Percentiles rank a stretch among this genome's conserved stretches.
Conservation (phyloP, 2,113 vertebrate species). For the Triplophysa rosa region DNA sequence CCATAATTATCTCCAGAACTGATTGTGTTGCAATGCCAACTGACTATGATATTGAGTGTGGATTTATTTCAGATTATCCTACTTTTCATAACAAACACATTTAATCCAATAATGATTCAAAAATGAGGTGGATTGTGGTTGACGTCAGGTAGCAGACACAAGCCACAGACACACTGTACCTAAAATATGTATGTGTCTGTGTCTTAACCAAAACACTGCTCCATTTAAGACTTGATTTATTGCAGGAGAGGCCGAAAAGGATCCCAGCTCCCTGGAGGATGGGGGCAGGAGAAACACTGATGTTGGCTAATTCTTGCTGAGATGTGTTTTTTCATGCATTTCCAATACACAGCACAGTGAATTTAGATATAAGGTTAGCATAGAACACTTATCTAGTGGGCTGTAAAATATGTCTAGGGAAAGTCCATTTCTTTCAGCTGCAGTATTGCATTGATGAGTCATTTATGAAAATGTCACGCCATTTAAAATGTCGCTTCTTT, state of each 20-base stretch:
- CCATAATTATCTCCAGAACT: constrained; percentile 25
- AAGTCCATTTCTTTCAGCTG: neutral
- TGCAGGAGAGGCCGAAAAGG: constrained; percentile 68
- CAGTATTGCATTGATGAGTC: constrained; percentile 4
- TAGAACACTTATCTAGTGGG: neutral
- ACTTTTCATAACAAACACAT: neutral
- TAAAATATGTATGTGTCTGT: constrained; percentile 46
- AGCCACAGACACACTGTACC: neutral
- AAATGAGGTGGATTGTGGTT: neutral
- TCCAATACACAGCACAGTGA: constrained; percentile 51
- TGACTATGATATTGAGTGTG: neutral
- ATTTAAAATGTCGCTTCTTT: constrained; percentile 5
- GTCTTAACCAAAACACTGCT: constrained; percentile 53
- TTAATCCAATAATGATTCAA: no score
- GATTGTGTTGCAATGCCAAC: neutral
- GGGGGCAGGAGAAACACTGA: constrained; percentile 59
- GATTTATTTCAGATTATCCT: neutral
- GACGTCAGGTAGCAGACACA: neutral
- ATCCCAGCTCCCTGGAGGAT: constrained; percentile 57
- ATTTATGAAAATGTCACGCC: constrained; percentile 16
- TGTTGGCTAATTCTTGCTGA: constrained; percentile 63
- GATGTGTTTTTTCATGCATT: constrained; percentile 54
- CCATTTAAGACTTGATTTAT: constrained; percentile 72
- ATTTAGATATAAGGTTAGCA: constrained; percentile 44
- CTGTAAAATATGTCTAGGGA: neutral